Percentiles rank a stretch among this genome's conserved stretches.
These are phyloP conservation scores for Panopea generosa DNA, from an alignment of 2,888 invertebrate species.

Conservation along the genomic window DNA sequence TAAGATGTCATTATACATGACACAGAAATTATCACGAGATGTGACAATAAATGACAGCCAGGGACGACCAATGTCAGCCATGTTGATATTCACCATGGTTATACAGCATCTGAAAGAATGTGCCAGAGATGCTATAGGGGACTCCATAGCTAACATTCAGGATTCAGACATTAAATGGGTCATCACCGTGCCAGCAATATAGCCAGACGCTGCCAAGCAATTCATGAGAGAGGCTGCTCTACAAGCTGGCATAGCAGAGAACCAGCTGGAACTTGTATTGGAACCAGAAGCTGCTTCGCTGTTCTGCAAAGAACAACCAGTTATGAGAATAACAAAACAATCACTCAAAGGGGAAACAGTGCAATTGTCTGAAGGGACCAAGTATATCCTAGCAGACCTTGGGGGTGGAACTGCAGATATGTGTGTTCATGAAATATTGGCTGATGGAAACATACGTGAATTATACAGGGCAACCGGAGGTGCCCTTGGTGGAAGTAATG, in stretches of 20 bases:
- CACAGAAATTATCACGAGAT: slow-evolving; percentile 19
- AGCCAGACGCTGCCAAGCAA: slow-evolving; percentile 43
- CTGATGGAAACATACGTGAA: slow-evolving; percentile 16
- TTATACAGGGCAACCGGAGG: slow-evolving; percentile 29
- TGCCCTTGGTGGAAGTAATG: slow-evolving; percentile 20
- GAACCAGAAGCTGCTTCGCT: slow-evolving; percentile 57
- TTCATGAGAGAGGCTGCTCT: slow-evolving; percentile 45
- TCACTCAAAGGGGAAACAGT: neutral
- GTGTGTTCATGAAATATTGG: slow-evolving; percentile 31
- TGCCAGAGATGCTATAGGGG: neutral
- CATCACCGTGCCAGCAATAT: slow-evolving; percentile 38
- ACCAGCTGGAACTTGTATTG: slow-evolving; percentile 24
- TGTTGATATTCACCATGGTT: slow-evolving; percentile 17
- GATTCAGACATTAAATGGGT: slow-evolving; percentile 30
- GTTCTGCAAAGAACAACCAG: slow-evolving; percentile 24
- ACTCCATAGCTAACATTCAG: slow-evolving; percentile 7
- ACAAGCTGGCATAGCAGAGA: slow-evolving; percentile 32
- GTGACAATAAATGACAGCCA: slow-evolving; percentile 22
- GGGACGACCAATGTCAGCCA: slow-evolving; percentile 29
- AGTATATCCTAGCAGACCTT: slow-evolving; percentile 39
- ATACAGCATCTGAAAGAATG: slow-evolving; percentile 25
- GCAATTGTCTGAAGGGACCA: slow-evolving; percentile 15
- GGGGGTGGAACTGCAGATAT: slow-evolving; percentile 39
- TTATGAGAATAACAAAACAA: neutral
- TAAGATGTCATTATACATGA: slow-evolving; percentile 44